phyloP scores from a whole-genome alignment of 2,888 invertebrate genomes.

The Ichneumoninae sp. region DNA sequence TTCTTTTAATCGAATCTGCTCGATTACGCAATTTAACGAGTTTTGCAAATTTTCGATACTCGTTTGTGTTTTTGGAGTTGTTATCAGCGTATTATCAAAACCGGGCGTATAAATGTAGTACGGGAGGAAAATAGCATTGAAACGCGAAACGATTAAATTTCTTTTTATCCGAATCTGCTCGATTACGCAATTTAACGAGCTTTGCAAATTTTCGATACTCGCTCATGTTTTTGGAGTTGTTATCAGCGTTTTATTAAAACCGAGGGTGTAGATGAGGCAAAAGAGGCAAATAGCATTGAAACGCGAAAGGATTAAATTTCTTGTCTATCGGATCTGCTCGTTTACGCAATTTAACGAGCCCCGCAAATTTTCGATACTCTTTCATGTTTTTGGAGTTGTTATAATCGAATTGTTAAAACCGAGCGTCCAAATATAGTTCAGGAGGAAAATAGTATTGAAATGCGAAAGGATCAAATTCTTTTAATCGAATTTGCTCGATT shows the following conservation, averaged over 20 bases:
- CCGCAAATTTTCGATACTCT: background rate
- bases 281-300: background rate
- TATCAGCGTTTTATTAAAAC: background rate
- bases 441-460: background rate
- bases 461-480: background rate
- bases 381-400: background rate
- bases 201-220: background rate
- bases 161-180: background rate
- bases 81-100: background rate
- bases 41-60: background rate
- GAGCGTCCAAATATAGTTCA: too few species aligned
- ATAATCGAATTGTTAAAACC: background rate
- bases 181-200: background rate
- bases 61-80: background rate
- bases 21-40: background rate
- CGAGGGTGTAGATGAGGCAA: too few species aligned
- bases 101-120: too few species aligned
- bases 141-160: background rate
- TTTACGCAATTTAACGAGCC: background rate
- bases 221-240: background rate
- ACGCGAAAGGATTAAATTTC: background rate
- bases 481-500: background rate
- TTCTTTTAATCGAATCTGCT: background rate
- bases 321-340: background rate
- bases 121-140: background rate